Conservation (phyloP, 2,888 invertebrate species). For the Junonia oenone region DNA sequence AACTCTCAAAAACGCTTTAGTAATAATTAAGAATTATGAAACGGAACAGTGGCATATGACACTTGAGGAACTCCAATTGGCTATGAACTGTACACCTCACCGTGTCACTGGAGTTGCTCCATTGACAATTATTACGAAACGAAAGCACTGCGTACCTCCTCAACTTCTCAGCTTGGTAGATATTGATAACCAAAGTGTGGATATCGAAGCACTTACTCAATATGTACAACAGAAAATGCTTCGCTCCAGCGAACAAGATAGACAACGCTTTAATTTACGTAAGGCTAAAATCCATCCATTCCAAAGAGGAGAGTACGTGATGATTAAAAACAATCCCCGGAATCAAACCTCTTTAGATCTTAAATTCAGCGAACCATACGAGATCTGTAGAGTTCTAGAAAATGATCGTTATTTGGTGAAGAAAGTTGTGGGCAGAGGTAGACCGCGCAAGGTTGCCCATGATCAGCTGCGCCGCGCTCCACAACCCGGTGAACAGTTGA, state of each 20-base stretch:
- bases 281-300: conserved; percentile 21
- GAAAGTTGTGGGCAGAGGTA: conserved; percentile 23
- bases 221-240: conserved; percentile 28
- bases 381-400: conserved; percentile 24
- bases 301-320: conserved; percentile 25
- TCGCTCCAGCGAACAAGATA: conserved; percentile 19
- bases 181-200: too few species aligned
- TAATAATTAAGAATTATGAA: too few species aligned
- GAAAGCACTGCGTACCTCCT: conserved; percentile 29
- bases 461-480: conserved; percentile 31
- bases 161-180: too few species aligned
- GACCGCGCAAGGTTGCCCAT: conserved; percentile 31
- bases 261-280: conserved; percentile 23
- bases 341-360: conserved; percentile 30
- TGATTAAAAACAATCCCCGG: conserved; percentile 29
- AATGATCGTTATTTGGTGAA: conserved; percentile 32
- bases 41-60: too few species aligned
- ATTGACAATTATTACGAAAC: conserved; percentile 26
- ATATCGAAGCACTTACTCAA: conserved; percentile 23
- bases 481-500: conserved; percentile 23
- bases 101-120: conserved; percentile 31
- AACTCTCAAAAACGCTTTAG: too few species aligned
- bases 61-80: too few species aligned
- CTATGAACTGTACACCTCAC: too few species aligned
- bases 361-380: conserved; percentile 30